A percentile compares a stretch with the other conserved stretches of the same genome.
These are phyloP conservation scores for Drosophila tsacasi DNA, from an alignment of 1,140 invertebrate genomes.

Conservation along the genomic window DNA sequence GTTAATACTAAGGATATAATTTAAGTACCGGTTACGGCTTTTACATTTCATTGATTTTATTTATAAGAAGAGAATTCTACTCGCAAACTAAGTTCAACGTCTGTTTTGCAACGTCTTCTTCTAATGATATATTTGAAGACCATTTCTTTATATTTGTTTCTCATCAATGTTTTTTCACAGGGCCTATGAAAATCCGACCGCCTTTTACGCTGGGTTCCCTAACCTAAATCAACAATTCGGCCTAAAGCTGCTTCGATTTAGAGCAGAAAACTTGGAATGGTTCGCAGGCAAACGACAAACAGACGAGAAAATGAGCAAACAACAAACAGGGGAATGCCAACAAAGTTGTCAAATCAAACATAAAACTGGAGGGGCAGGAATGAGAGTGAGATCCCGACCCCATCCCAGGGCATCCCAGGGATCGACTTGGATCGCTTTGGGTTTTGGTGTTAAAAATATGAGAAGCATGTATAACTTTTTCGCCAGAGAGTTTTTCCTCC, in stretches of 20 bases:
- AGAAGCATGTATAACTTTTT: slow-evolving; percentile 68
- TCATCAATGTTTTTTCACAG: slow-evolving; percentile 4
- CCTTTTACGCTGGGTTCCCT: slow-evolving; percentile 12
- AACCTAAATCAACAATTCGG: slow-evolving; percentile 68
- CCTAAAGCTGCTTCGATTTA: slow-evolving; percentile 41
- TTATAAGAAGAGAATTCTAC: too few species aligned
- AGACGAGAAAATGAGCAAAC: slow-evolving; percentile 34
- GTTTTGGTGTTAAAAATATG: slow-evolving; percentile 76
- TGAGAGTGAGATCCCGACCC: slow-evolving; percentile 5
- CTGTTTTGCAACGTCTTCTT: background rate
- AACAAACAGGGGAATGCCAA: slow-evolving; percentile 41
- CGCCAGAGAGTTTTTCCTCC: slow-evolving; percentile 21
- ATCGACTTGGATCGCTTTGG: slow-evolving; percentile 26
- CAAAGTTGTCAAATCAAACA: slow-evolving; percentile 81
- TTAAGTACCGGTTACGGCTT: too few species aligned
- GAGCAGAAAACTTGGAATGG: slow-evolving; percentile 41
- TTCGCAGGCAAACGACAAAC: slow-evolving; percentile 44
- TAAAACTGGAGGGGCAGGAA: slow-evolving; percentile 45
- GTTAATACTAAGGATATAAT: background rate
- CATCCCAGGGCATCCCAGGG: slow-evolving; percentile 10
- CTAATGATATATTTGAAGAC: slow-evolving; percentile 28
- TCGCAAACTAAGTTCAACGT: background rate
- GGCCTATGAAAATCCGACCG: slow-evolving; percentile 6
- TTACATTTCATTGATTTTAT: too few species aligned
- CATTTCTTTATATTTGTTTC: background rate